Evolutionary conservation across 2,888 invertebrate genomes (phyloP).

Genomic region (Chrysolina oricalcia): DNA sequence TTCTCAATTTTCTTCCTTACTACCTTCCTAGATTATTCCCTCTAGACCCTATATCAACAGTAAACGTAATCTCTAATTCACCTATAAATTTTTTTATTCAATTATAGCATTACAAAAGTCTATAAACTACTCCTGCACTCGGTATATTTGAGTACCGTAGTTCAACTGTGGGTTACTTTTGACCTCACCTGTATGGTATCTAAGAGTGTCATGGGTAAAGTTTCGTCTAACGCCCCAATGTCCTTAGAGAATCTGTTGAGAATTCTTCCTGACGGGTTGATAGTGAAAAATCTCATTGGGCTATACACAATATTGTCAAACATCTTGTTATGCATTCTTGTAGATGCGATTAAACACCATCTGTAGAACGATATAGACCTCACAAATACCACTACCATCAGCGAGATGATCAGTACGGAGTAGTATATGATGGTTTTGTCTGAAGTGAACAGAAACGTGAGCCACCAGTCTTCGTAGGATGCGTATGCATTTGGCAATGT

Average conservation of each 20-base stretch:
- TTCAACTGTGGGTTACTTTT: too few species aligned
- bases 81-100: too few species aligned
- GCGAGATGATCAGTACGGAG: constrained; percentile 19
- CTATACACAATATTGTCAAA: constrained; percentile 76
- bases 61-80: too few species aligned
- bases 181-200: constrained; percentile 71
- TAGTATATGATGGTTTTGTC: constrained; percentile 37
- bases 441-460: constrained; percentile 33
- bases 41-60: too few species aligned
- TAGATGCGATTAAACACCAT: constrained; percentile 74
- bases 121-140: too few species aligned
- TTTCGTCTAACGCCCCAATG: constrained; percentile 76
- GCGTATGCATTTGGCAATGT: not conserved
- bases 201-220: constrained; percentile 72
- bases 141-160: too few species aligned
- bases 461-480: constrained; percentile 33
- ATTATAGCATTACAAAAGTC: too few species aligned
- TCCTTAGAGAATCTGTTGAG: constrained; percentile 84
- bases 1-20: too few species aligned
- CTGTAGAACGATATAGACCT: constrained; percentile 74
- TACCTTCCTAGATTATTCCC: too few species aligned
- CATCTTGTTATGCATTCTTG: constrained; percentile 75
- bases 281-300: constrained; percentile 81
- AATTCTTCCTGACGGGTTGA: constrained; percentile 78
- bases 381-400: constrained; percentile 66